A percentile compares a stretch with the other conserved stretches of the same genome.
These are phyloP conservation scores for Platyscelio sp. DNA, from an alignment of 2,888 invertebrate genomes.

Conservation along the genomic window DNA sequence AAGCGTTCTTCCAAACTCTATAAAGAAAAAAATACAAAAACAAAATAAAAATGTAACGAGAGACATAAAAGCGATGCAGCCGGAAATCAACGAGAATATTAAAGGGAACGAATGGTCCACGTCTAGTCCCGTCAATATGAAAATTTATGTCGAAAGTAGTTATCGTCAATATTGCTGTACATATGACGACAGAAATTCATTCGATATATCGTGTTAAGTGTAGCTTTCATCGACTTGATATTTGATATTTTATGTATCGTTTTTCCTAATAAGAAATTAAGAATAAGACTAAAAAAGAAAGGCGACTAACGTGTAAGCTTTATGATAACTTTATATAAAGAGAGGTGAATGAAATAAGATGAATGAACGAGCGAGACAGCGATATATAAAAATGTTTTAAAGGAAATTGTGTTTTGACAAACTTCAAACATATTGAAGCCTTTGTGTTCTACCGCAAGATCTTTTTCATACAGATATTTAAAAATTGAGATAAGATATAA, in stretches of 20 bases:
- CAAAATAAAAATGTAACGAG: neutral
- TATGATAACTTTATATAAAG: slow-evolving; percentile 45
- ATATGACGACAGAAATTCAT: slow-evolving; percentile 55
- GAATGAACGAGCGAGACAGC: slow-evolving; percentile 36
- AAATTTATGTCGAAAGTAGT: slow-evolving; percentile 66
- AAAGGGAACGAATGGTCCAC: slow-evolving; percentile 15
- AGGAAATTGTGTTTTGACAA: slow-evolving; percentile 45
- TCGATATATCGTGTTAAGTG: slow-evolving; percentile 54
- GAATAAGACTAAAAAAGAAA: slow-evolving; percentile 43
- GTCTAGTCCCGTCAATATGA: slow-evolving; percentile 57
- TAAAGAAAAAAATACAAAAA: slow-evolving; percentile 17
- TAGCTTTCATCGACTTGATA: slow-evolving; percentile 62
- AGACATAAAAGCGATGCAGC: slow-evolving; percentile 28
- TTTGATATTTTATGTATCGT: slow-evolving; percentile 66
- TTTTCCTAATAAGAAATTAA: slow-evolving; percentile 46
- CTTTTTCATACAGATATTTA: slow-evolving; percentile 39
- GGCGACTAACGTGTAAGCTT: slow-evolving; percentile 51
- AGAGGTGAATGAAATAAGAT: slow-evolving; percentile 17
- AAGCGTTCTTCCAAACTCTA: slow-evolving; percentile 62
- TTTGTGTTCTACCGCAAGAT: slow-evolving; percentile 46
- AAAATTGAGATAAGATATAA: slow-evolving; percentile 27
- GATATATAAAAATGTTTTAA: slow-evolving; percentile 16
- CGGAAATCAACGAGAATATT: slow-evolving; percentile 15
- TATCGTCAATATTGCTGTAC: slow-evolving; percentile 59
- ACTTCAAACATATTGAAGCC: slow-evolving; percentile 41